Evolutionary conservation across 2,888 invertebrate species (phyloP), one percentile per base, ranked within the genome.

Genomic region (Nowickia ferox): DNA sequence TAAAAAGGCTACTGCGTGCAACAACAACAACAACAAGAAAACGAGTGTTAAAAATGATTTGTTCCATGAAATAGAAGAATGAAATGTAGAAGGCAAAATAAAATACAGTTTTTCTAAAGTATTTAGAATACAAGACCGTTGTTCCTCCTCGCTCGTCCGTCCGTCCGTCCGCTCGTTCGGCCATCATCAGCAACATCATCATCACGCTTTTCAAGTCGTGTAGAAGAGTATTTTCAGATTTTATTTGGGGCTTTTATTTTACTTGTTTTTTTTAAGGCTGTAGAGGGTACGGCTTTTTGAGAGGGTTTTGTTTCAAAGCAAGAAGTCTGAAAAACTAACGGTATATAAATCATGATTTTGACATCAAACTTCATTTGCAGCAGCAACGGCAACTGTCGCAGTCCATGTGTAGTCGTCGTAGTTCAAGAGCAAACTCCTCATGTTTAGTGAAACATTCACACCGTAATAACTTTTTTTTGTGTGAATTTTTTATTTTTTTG

Each of bases 321-420:
- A 77, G 72, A 72, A 66, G 83, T 72, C 66, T 84, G 19, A 78
- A 78, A 89, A 91, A 88, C 89, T 92, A 92, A 92, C 92, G 92
- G 92, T 90, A 92, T 89, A 90, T 92, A 92, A 92, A 91, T 92
- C 92, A 92, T 91, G 92, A 91, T 91, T 90, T 90, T 91, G 91
- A 90, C 90, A 92, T 90, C 65, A 59, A 30, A 48, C 84, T 61
- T 84, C 63, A 63, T 68, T 77, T 53, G 61, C 75, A 69, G 51
- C 72, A 53, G 71, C 79, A 75, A 55, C 61, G 46, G 30, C 76
- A 71, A 65, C 13, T 57, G 69, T 71, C 78, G 51, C 68, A 46
- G 55, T 65, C 65, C 17, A 22, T 65, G 46, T 53, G n/a, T 57
- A 66, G 38, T 77, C 13, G 51, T 51, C 42, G 69, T 51, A 65